These are phyloP conservation scores for Uria lomvia DNA, from an alignment of 2,113 vertebrate species.

Conservation along the genomic window DNA sequence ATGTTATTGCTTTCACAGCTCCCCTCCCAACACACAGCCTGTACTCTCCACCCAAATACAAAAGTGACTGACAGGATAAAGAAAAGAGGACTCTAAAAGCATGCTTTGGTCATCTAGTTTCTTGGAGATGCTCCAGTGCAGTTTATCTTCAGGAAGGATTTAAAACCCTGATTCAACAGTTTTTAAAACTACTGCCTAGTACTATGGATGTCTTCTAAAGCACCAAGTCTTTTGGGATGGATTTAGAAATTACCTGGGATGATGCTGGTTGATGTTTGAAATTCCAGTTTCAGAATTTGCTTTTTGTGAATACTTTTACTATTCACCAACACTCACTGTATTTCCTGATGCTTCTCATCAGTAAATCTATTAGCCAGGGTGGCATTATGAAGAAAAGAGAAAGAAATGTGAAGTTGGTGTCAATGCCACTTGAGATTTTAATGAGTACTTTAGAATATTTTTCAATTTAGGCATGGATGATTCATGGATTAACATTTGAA, in stretches of 20 bases:
- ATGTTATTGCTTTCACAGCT: background rate
- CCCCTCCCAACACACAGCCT: background rate
- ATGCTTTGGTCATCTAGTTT: background rate
- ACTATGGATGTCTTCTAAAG: background rate
- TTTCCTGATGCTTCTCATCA: background rate
- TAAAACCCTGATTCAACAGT: background rate
- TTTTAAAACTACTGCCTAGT: background rate
- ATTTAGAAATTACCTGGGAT: background rate
- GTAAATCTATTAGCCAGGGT: background rate
- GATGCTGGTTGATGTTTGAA: background rate
- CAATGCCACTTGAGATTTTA: background rate
- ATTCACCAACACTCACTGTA: background rate
- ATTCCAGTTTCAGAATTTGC: background rate
- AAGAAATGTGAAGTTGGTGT: background rate
- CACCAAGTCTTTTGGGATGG: background rate
- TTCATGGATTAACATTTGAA: background rate
- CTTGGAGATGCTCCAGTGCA: background rate
- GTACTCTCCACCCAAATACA: background rate
- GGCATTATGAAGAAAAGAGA: background rate
- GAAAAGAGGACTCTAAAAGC: background rate
- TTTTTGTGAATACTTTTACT: background rate
- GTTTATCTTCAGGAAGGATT: background rate
- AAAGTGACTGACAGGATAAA: background rate
- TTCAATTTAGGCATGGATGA: background rate
- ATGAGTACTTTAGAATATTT: background rate